phyloP scores from a whole-genome alignment of 2,797 vertebrate genomes.

The Gastrophryne carolinensis region DNA sequence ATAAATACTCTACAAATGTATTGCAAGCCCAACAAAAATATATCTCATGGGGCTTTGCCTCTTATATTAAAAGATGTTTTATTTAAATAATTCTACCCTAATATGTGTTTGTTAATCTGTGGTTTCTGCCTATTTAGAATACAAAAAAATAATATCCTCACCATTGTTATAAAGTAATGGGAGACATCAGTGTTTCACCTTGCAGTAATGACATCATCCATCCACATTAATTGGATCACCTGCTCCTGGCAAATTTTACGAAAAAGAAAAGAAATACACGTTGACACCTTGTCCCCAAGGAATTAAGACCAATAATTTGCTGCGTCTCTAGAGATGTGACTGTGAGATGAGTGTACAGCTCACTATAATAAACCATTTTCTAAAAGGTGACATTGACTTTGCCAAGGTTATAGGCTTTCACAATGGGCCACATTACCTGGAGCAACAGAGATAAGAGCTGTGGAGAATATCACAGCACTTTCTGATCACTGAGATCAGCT shows the following conservation, averaged over 20 bases:
- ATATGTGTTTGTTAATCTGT: too few species aligned
- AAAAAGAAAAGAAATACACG: not conserved
- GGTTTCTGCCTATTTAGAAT: too few species aligned
- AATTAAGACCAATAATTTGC: slow-evolving; percentile 17
- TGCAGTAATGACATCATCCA: slow-evolving; percentile 12
- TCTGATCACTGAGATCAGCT: too few species aligned
- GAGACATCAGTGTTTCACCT: too few species aligned
- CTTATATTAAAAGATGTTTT: too few species aligned
- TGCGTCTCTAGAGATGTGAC: not conserved
- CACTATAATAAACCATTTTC: not conserved
- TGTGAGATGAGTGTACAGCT: not conserved
- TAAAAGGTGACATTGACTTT: slow-evolving; percentile 40
- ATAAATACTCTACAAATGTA: too few species aligned
- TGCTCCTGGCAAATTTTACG: not conserved
- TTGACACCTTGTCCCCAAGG: not conserved
- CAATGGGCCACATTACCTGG: not conserved
- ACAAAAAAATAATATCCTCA: too few species aligned
- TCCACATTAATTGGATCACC: slow-evolving; percentile 14
- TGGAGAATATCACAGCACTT: too few species aligned
- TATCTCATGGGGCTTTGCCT: too few species aligned
- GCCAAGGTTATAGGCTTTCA: slow-evolving; percentile 2
- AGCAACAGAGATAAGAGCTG: not conserved
- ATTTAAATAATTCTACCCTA: too few species aligned
- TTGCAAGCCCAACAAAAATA: too few species aligned
- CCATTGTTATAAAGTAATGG: too few species aligned